Percentiles rank a stretch among this genome's conserved stretches.
phyloP scores from a whole-genome alignment of 2,888 invertebrate genomes.

The Polymixis flavicincta region DNA sequence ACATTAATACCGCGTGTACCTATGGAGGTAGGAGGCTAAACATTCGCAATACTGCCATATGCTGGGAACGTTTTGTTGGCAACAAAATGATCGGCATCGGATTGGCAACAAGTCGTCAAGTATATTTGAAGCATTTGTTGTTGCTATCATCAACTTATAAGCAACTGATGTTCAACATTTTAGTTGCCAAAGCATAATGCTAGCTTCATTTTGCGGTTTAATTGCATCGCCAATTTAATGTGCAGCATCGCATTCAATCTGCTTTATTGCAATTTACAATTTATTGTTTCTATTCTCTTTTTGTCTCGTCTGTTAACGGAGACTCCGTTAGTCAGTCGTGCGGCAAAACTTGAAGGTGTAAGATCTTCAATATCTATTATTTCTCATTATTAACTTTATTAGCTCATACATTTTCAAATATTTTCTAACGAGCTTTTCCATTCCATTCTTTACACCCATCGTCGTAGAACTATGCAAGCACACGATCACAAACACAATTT shows the following conservation, averaged over 20 bases:
- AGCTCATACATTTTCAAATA: constrained; percentile 19
- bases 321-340: neutral
- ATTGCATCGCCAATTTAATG: neutral
- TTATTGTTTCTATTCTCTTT: constrained; percentile 1
- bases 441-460: neutral
- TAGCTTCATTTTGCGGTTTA: neutral
- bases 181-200: neutral
- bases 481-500: constrained; percentile 14
- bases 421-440: constrained; percentile 6
- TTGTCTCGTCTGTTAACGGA: neutral
- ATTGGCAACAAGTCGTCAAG: neutral
- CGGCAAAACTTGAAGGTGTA: neutral
- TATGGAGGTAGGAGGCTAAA: no score
- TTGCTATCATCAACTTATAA: neutral
- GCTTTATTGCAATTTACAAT: constrained; percentile 13
- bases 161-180: neutral
- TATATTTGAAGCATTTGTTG: neutral
- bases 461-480: constrained; percentile 18
- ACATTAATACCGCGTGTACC: constrained; percentile 8
- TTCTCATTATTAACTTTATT: neutral
- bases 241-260: neutral
- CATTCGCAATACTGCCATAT: no score
- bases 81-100: neutral
- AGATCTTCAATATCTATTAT: neutral
- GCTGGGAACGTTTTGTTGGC: neutral